Conservation (phyloP, 2,797 vertebrate genomes). For the Acanthis flammea region DNA sequence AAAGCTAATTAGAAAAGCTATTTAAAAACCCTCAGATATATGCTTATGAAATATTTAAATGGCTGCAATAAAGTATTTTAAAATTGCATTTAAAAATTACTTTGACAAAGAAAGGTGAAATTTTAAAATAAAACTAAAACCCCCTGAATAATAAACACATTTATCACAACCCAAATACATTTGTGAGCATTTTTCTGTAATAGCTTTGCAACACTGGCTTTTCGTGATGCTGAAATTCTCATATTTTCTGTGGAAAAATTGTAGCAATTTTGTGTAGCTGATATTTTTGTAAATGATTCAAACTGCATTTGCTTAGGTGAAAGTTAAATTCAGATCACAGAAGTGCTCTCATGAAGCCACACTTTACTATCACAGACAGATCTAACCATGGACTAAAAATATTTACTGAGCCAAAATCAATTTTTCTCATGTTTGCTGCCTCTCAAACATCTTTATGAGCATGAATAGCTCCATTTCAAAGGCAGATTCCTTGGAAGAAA, state of each 20-base stretch:
- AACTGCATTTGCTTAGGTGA: background rate
- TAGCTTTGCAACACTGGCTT: background rate
- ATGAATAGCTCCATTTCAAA: background rate
- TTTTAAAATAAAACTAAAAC: background rate
- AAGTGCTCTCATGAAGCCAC: background rate
- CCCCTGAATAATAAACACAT: background rate
- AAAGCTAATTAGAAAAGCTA: background rate
- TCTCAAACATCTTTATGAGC: background rate
- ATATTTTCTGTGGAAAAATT: background rate
- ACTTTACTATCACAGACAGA: background rate
- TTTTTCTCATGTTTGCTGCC: background rate
- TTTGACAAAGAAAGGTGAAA: background rate
- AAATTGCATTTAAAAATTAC: background rate
- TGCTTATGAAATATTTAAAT: conserved; percentile 14
- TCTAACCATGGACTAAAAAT: background rate
- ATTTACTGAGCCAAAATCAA: background rate
- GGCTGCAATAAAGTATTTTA: background rate
- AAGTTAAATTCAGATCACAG: background rate
- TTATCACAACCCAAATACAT: background rate
- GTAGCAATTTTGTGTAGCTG: background rate
- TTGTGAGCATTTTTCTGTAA: background rate
- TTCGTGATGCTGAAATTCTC: background rate
- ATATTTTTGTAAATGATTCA: background rate
- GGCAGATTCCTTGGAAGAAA: background rate
- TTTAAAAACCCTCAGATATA: background rate